phyloP scores from a whole-genome alignment of 2,113 vertebrate genomes.

The Hypanus sabinus region DNA sequence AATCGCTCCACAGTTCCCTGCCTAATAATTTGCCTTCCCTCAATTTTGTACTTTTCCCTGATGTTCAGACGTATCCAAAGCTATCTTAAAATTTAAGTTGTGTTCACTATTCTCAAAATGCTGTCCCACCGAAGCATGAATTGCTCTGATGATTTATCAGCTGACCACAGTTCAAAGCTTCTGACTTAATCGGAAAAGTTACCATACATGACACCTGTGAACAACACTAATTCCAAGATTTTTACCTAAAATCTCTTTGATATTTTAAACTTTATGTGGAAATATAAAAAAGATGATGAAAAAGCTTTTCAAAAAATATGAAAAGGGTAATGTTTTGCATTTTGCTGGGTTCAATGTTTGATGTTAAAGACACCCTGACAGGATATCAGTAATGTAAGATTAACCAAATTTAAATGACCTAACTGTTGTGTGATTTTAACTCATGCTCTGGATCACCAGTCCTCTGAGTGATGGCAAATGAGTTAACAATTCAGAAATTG shows the following conservation, averaged over 20 bases:
- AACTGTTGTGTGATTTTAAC: too few relatives aligned
- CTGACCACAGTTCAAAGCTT: neutral
- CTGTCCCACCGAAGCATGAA: too few relatives aligned
- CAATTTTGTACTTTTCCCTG: too few relatives aligned
- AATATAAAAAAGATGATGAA: neutral
- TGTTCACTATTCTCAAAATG: too few relatives aligned
- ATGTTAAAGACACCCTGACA: neutral
- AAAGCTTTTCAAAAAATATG: neutral
- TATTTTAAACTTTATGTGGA: constrained; percentile 1
- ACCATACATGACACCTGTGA: neutral
- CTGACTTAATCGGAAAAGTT: neutral
- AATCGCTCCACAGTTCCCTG: too few relatives aligned
- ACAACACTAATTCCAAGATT: neutral
- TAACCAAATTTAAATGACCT: too few relatives aligned
- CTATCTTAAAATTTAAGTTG: too few relatives aligned
- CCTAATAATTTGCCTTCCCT: too few relatives aligned
- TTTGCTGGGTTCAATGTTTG: neutral
- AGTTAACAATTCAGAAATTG: neutral
- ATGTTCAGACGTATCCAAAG: too few relatives aligned
- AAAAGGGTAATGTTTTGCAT: neutral
- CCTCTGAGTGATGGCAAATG: too few relatives aligned
- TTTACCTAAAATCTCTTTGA: neutral
- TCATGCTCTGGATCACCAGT: too few relatives aligned
- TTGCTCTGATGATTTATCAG: neutral
- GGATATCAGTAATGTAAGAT: neutral